Evolutionary conservation across 2,888 invertebrate genomes (phyloP).

Genomic region (Apamea monoglypha): DNA sequence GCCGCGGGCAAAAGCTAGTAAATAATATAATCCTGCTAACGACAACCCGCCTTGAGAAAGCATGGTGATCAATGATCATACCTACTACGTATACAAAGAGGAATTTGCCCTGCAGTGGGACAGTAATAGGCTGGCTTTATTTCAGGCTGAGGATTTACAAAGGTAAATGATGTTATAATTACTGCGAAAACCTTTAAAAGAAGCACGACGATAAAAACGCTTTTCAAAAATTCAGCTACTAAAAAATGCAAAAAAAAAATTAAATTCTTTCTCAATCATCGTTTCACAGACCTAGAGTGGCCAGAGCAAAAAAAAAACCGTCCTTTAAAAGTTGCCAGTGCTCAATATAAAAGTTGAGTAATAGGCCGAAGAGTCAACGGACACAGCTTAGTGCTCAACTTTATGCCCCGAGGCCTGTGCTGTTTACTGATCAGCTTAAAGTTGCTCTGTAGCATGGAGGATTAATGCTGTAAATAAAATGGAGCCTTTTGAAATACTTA

Average conservation of each 20-base stretch:
- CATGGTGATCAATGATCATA: too few species aligned
- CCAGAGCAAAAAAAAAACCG: constrained; percentile 13
- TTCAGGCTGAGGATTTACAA: background rate
- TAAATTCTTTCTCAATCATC: too few species aligned
- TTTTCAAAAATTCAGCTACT: background rate
- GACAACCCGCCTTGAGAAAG: too few species aligned
- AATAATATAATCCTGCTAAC: too few species aligned
- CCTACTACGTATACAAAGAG: too few species aligned
- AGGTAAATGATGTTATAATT: background rate
- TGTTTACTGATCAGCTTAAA: constrained; percentile 47
- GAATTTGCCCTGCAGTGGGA: too few species aligned
- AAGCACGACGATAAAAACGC: background rate
- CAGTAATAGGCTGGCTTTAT: too few species aligned
- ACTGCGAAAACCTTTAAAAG: too few species aligned
- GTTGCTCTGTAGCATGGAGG: constrained; percentile 23
- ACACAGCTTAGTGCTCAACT: constrained; percentile 46
- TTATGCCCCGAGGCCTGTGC: constrained; percentile 22
- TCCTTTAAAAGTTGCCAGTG: constrained; percentile 49
- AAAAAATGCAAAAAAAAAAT: background rate
- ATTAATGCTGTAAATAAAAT: constrained; percentile 2
- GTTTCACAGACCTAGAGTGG: background rate
- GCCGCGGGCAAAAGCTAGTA: too few species aligned
- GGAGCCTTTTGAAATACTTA: background rate
- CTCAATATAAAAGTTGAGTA: constrained; percentile 55
- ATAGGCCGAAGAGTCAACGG: constrained; percentile 59